Base-by-base conservation (phyloP, 2,797 vertebrate genomes). In the Semotilus atromaculatus region DNA sequence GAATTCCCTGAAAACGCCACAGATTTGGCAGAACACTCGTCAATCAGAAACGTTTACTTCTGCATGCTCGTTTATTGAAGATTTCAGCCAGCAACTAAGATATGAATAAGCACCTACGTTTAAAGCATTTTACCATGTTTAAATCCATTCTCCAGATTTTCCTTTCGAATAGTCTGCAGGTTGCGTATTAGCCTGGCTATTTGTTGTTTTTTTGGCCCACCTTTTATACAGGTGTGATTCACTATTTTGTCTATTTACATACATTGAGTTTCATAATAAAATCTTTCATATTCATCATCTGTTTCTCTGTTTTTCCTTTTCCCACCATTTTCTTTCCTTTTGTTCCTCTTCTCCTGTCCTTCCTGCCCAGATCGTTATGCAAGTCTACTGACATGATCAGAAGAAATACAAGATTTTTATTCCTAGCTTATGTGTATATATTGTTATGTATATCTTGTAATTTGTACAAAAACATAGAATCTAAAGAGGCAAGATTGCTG, bases 331-430 rank as follows among this genome's bases (percentile, higher is more conserved):
- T 85, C 29, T 81, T 55, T 40, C 31, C 43, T 48, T 82, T 38
- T 64, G 23, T 77, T 80, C 36, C 79, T 80, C 70, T 78, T 77
- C 38, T 68, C 87, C 88, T 89, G 60, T 91, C 79, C 87, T 92
- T 89, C 88, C 88, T 93, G 92, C 88, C 93, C 93, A 95, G 94
- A 95, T 93, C 94, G 92, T 92, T 92, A 94, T 88, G 93, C 92
- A 85, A 94, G 92, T 91, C 91, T 92, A 90, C 93, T 93, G 94
- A 93, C 94, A 91, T 95, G 93, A 94, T 93, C 90, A 91, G 90
- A 93, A 75, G 90, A 90, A 91, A 90, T 55, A 91, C 89, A 58
- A 89, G 91, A 89, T 29, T 84, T 83, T 85, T 86, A 83, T 88
- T 85, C 88, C 14, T 75, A 85, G 55, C 13, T 85, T 76, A 77